Conservation (phyloP, 2,888 invertebrate species). For the Caenorhabditis zanzibari region DNA sequence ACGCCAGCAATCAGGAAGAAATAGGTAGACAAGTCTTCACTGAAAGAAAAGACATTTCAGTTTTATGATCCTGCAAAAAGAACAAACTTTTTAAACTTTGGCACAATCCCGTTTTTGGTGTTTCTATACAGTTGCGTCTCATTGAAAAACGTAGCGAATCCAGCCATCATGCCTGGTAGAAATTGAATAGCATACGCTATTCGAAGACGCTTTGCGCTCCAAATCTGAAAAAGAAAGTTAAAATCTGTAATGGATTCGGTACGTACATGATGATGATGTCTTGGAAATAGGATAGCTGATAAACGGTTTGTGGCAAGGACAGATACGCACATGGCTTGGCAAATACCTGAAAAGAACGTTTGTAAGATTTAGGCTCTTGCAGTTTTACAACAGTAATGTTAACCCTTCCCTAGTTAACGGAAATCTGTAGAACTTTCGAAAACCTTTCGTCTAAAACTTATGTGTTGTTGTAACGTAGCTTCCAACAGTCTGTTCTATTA, state of each 20-base stretch:
- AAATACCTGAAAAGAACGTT: slow-evolving; percentile 46
- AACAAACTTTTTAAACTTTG: slow-evolving; percentile 42
- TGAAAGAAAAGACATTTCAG: slow-evolving; percentile 5
- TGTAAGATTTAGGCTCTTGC: too few species aligned
- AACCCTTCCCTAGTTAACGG: too few species aligned
- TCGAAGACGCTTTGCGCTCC: slow-evolving; percentile 33
- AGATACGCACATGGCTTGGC: slow-evolving; percentile 62
- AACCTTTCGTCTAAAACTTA: too few species aligned
- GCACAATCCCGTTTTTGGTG: slow-evolving; percentile 44
- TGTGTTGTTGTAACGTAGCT: too few species aligned
- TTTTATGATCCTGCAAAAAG: not conserved
- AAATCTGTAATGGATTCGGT: not conserved
- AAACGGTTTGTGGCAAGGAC: slow-evolving; percentile 61
- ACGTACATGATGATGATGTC: slow-evolving; percentile 42
- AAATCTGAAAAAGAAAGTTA: slow-evolving; percentile 28
- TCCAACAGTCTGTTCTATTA: too few species aligned
- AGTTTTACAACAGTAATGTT: too few species aligned
- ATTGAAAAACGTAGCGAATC: slow-evolving; percentile 31
- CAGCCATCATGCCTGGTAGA: slow-evolving; percentile 46
- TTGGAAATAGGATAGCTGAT: slow-evolving; percentile 55
- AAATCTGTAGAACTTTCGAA: too few species aligned
- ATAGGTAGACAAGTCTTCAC: slow-evolving; percentile 25
- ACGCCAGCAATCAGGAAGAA: slow-evolving; percentile 49
- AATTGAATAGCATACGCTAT: slow-evolving; percentile 58
- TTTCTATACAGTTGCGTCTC: slow-evolving; percentile 36